A percentile compares a stretch with the other conserved stretches of the same genome.
Conservation (phyloP, 2,797 vertebrate species). For the Crenuchus spilurus region DNA sequence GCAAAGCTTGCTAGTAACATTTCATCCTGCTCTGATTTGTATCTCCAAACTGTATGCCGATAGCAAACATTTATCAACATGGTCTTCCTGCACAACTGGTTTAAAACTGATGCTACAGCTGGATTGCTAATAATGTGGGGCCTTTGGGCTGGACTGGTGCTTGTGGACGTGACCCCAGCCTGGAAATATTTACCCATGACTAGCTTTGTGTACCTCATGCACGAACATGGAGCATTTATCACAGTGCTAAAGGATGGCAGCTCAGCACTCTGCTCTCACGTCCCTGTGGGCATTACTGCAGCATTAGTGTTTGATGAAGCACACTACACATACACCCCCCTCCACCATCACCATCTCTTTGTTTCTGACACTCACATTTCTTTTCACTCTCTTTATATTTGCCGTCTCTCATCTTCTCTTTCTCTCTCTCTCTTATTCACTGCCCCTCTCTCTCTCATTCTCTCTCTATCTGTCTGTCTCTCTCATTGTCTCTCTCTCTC, state of each 20-base stretch:
- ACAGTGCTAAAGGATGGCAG: slow-evolving; percentile 17
- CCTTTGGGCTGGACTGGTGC: slow-evolving; percentile 4
- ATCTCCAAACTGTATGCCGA: background rate
- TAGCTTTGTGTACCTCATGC: slow-evolving; percentile 28
- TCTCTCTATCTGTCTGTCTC: background rate
- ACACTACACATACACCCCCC: slow-evolving; percentile 10
- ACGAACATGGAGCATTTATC: slow-evolving; percentile 47
- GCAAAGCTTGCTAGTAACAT: too few relatives aligned
- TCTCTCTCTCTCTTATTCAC: slow-evolving; percentile 8
- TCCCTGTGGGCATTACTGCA: slow-evolving; percentile 24
- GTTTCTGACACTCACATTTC: background rate
- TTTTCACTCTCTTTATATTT: background rate
- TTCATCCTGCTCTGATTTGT: too few relatives aligned
- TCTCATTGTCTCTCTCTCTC: background rate
- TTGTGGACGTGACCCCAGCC: slow-evolving; percentile 14
- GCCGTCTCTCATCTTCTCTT: background rate
- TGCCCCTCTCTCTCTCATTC: background rate
- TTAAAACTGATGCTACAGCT: background rate
- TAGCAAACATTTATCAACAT: background rate
- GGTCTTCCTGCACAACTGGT: background rate
- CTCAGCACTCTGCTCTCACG: background rate
- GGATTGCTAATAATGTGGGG: background rate
- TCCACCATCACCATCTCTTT: background rate
- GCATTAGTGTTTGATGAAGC: slow-evolving; percentile 38
- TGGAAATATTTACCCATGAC: slow-evolving; percentile 46